Conservation (phyloP, 2,797 vertebrate genomes). For the Otus scops region DNA sequence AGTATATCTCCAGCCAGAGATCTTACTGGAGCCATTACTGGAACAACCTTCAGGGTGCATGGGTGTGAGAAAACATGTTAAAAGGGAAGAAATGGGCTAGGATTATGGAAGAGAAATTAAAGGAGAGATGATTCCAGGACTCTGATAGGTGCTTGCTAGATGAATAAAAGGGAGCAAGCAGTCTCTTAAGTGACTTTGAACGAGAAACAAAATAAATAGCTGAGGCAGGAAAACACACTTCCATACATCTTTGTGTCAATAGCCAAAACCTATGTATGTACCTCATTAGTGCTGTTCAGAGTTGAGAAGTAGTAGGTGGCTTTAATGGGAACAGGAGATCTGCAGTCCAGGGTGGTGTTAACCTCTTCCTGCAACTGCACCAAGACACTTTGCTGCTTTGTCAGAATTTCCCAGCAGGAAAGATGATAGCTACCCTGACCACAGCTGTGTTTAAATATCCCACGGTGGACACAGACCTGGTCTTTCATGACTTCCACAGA, state of each 20-base stretch:
- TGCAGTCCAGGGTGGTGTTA: not conserved
- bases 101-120: not conserved
- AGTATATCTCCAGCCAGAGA: not conserved
- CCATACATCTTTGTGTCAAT: not conserved
- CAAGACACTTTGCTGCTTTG: not conserved
- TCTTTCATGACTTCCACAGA: not conserved
- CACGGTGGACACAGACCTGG: not conserved
- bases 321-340: not conserved
- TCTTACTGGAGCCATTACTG: not conserved
- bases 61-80: not conserved
- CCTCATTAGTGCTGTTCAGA: not conserved
- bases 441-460: not conserved
- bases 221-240: not conserved
- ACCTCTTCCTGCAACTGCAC: not conserved
- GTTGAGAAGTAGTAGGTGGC: not conserved
- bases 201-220: too few species aligned
- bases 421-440: not conserved
- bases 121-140: not conserved
- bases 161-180: not conserved
- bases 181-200: not conserved
- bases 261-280: rapidly evolving
- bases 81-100: not conserved
- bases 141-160: not conserved
- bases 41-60: not conserved
- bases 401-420: not conserved